Conservation (phyloP, 2,113 vertebrate genomes). For the Tautogolabrus adspersus region DNA sequence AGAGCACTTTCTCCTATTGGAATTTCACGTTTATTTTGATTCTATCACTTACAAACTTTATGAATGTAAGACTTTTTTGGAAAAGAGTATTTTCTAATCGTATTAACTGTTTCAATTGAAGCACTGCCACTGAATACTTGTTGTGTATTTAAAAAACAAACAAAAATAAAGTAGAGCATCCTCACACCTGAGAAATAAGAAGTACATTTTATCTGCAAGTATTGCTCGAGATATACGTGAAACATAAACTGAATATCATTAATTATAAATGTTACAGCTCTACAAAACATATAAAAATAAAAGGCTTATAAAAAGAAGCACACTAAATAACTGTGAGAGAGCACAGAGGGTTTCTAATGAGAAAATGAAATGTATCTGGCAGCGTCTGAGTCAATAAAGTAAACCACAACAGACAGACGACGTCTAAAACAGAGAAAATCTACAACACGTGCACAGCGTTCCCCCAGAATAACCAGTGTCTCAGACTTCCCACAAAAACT, state of each 20-base stretch:
- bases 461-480: conserved; percentile 58
- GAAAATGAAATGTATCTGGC: conserved; percentile 33
- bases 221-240: background rate
- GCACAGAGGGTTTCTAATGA: conserved; percentile 26
- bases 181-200: background rate
- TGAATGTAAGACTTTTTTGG: no score
- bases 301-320: conserved; percentile 5
- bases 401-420: conserved; percentile 56
- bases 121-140: background rate
- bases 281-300: background rate
- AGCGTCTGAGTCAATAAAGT: conserved; percentile 37
- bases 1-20: background rate
- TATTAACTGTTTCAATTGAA: background rate
- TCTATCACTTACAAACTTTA: background rate
- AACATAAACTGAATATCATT: background rate
- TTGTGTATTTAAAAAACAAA: no score
- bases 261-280: no score
- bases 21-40: background rate
- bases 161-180: background rate
- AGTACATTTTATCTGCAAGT: background rate
- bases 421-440: conserved; percentile 45
- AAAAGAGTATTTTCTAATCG: no score
- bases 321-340: conserved; percentile 31
- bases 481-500: conserved; percentile 61
- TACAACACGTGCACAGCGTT: conserved; percentile 62